Base-by-base conservation (phyloP, 2,113 vertebrate genomes). In the Xiphophorus couchianus region DNA sequence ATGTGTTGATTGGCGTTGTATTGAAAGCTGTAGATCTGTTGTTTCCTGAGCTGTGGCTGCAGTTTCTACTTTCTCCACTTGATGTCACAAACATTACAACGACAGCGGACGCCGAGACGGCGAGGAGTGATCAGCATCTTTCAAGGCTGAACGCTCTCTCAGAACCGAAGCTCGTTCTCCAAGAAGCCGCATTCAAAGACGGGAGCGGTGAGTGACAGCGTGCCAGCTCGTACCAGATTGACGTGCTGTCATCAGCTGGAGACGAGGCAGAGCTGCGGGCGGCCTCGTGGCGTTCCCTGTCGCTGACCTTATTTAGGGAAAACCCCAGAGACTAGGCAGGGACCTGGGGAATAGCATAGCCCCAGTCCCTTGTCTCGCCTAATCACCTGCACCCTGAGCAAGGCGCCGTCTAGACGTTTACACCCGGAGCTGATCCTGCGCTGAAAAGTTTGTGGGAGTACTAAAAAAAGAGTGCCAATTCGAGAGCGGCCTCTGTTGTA, bases 1-100 rank as follows among this genome's bases (percentile, higher is more conserved):
- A 66, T 25, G 64, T 85, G 72, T 76, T 82, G 69, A 80, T 73
- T 73, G 37, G 31, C 3, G 8, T 29, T 25, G 1, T 35, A 30
- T n/a, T 74, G 70, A 8, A 58, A 29, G 28, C 15, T 66, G 31
- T 27, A 3, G 1, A 39, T 12, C 1, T 29, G 17, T 37, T 29
- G 61, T 10, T 66, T 51, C 68, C 39, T 10, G 15, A 72, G 54
- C 54, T 15, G 44, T 7, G 67, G 72, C 65, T 93, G 92, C 87
- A 92, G 42, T 93, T 90, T 84, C 80, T 54, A 14, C 76, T 91
- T 86, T 80, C 83, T 86, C 92, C 92, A 93, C 92, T 89, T 90
- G 92, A 91, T 93, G 92, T 93, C 92, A 93, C 86, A 91, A 93
- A 90, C 91, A 92, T 88, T 91, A 81, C 92, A 92, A 92, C 62